Base-by-base conservation (phyloP, 2,888 invertebrate genomes). In the Glyphotaelius pellucidus region DNA sequence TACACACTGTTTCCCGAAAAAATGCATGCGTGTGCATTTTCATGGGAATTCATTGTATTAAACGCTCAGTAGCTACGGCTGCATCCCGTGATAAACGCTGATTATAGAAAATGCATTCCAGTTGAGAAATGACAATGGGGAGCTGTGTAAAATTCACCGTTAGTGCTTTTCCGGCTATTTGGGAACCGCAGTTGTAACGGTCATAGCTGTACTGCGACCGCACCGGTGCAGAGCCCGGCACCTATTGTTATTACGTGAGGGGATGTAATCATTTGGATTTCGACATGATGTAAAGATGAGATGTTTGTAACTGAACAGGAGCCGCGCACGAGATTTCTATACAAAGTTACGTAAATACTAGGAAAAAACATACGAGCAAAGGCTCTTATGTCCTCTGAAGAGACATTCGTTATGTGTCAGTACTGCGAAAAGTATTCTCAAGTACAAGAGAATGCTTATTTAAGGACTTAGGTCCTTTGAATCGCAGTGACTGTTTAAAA, bases 111-210 rank as follows among this genome's bases (percentile, higher is more conserved):
- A 31, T 67, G 88, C 88, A 88, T 88, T 90, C 84, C 86, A 38
- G 86, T 91, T 87, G 79, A 88, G 52, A 67, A 87, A 90, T 81
- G 90, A 87, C 90, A 92, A 81, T 86, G 90, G 90, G 35, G 35
- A 87, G 80, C 47, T 14, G 52, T 86, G 90, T 90, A 87, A 80
- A 90, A 90, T 87, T 90, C 35, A 88, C 88, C 19, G 88, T 81
- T 52, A 87, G 80, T 86, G 85, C 87, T 83, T 47, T 86, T 90
- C n/a, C 90, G 31, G 42, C 67, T 31, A 80, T 90, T 87, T 81
- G 92, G 85, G 85, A 90, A 92, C 90, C 92, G 52, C 90, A 80
- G 86, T 79, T 90, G 85, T 85, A 35, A 85, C 80, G n/a, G 30
- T 25, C 86, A 90, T n/a, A 35, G 25, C 83, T 35, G 3, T 32